Conservation (phyloP, 2,113 vertebrate genomes). For the Platanista minor region DNA sequence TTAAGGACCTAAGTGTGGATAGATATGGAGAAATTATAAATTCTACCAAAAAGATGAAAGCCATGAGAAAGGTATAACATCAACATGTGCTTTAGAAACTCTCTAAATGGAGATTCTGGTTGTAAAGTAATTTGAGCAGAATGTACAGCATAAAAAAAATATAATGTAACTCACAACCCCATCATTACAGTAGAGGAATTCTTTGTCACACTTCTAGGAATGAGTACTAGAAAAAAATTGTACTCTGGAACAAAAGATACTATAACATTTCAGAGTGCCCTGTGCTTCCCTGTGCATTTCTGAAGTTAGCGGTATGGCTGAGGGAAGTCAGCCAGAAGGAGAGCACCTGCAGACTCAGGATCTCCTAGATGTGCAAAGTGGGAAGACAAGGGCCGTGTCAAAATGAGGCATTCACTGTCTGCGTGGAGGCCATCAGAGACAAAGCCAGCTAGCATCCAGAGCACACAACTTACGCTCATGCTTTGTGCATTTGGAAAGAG, state of each 20-base stretch:
- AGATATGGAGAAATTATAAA: not conserved
- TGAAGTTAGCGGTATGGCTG: not conserved
- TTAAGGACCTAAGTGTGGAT: not conserved
- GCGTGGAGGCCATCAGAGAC: accelerated
- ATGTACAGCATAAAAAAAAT: not conserved
- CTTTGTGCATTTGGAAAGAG: not conserved
- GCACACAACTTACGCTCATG: not conserved
- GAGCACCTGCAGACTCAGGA: not conserved
- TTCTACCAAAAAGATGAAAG: not conserved
- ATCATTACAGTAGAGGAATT: not conserved
- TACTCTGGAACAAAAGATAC: not conserved
- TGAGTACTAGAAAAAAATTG: not conserved
- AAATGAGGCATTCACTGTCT: not conserved
- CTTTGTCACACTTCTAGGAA: not conserved
- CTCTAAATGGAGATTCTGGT: not conserved
- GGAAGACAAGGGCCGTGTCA: not conserved
- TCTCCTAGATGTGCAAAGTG: not conserved
- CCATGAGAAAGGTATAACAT: not conserved
- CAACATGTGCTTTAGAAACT: not conserved
- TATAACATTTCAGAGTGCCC: not conserved
- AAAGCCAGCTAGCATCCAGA: not conserved
- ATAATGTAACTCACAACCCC: not conserved
- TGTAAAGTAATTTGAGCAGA: not conserved
- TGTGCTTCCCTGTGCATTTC: not conserved
- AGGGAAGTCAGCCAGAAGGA: not conserved